These are phyloP conservation scores for Lithophane socia DNA, from an alignment of 2,888 invertebrate genomes.

Conservation along the genomic window DNA sequence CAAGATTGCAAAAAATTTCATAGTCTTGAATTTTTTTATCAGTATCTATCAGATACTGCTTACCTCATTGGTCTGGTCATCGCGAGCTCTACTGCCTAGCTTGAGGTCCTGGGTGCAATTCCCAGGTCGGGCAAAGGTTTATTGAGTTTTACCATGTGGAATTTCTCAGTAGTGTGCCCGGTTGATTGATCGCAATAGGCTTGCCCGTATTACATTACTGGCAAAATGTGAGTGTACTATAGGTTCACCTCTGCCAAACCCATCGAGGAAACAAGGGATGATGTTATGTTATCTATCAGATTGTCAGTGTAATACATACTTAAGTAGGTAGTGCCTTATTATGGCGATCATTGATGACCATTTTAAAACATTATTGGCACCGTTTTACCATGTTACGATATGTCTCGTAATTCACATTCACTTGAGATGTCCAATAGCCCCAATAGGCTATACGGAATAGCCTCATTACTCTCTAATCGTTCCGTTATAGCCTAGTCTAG, in stretches of 20 bases:
- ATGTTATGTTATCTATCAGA: neutral
- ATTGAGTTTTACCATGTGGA: neutral
- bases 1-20: conserved; percentile 9
- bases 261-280: neutral
- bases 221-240: neutral
- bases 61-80: neutral
- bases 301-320: neutral
- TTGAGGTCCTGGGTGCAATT: neutral
- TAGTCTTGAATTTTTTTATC: neutral
- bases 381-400: conserved; percentile 31
- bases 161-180: neutral
- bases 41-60: neutral
- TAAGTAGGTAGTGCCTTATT: neutral
- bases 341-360: conserved; percentile 16
- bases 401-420: conserved; percentile 27
- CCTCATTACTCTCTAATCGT: conserved; percentile 36
- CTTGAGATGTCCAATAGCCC: conserved; percentile 38
- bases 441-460: conserved; percentile 20
- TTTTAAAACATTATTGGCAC: conserved; percentile 38
- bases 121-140: neutral
- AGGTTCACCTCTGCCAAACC: no score
- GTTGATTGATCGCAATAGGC: neutral
- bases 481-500: conserved; percentile 25
- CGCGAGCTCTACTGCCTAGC: neutral
- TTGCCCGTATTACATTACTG: neutral